Percentiles rank a stretch among this genome's conserved stretches.
phyloP scores from a whole-genome alignment of 2,113 vertebrate species.

The Psilopsiagon aurifrons region DNA sequence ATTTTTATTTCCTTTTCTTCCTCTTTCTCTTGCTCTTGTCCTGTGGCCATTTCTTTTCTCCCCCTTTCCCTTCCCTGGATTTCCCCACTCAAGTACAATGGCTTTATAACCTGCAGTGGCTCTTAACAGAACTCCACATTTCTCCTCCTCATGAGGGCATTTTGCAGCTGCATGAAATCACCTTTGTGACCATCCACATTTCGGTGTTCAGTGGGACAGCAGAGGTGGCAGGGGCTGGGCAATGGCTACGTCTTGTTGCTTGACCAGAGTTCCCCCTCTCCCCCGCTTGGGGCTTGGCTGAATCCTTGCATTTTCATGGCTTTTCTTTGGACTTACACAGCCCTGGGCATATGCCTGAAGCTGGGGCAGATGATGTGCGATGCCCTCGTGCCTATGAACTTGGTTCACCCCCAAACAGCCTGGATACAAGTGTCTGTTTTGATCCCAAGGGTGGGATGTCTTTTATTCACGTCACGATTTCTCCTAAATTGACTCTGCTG shows the following conservation, averaged over 20 bases:
- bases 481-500: background rate
- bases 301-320: background rate
- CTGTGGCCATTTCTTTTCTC: constrained; percentile 51
- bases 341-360: background rate
- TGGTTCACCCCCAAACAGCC: background rate
- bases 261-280: background rate
- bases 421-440: background rate
- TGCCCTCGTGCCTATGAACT: background rate
- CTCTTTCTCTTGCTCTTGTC: constrained; percentile 39
- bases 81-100: constrained; percentile 28
- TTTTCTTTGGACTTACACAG: background rate
- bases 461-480: background rate
- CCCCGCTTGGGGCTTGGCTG: background rate
- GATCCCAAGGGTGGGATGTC: background rate
- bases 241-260: background rate
- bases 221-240: background rate
- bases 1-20: constrained; percentile 34
- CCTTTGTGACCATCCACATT: background rate
- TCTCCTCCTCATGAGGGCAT: background rate
- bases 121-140: constrained; percentile 19
- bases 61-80: constrained; percentile 7
- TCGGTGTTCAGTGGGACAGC: background rate
- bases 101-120: constrained; percentile 69
- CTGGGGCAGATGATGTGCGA: background rate
- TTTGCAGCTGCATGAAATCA: constrained; percentile 57